Conservation (phyloP, 2,113 vertebrate genomes). For the Oncorhynchus keta region DNA sequence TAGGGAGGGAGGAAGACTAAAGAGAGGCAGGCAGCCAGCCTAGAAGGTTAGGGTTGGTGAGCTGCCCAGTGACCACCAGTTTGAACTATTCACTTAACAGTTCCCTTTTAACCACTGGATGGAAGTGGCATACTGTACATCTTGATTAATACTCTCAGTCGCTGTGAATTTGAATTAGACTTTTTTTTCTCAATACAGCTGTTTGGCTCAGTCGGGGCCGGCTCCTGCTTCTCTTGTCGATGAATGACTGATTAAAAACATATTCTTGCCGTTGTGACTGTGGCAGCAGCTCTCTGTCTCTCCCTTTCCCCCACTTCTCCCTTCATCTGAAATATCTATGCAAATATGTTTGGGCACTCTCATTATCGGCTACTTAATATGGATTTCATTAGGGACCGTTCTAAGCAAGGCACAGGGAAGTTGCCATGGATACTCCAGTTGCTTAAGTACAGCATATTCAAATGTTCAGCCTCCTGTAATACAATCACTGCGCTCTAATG, state of each 20-base stretch:
- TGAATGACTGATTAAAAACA: background rate
- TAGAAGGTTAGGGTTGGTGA: background rate
- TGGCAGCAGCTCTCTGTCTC: constrained; percentile 5
- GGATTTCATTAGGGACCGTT: constrained; percentile 76
- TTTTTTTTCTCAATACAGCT: too few relatives aligned
- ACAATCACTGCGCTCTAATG: constrained; percentile 73
- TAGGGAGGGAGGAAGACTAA: background rate
- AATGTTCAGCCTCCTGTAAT: constrained; percentile 72
- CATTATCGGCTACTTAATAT: constrained; percentile 78
- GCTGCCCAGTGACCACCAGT: background rate
- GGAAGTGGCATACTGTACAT: too few relatives aligned
- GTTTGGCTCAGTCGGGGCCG: background rate
- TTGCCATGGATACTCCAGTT: constrained; percentile 78
- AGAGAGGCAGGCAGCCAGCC: background rate
- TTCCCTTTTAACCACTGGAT: background rate
- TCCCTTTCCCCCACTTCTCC: constrained; percentile 12
- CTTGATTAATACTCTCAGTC: too few relatives aligned
- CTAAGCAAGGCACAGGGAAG: constrained; percentile 66
- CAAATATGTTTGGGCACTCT: constrained; percentile 77
- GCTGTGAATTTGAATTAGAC: too few relatives aligned
- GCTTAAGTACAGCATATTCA: constrained; percentile 76
- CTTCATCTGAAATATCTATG: constrained; percentile 65
- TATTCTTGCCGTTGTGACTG: background rate
- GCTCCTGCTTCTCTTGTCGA: background rate
- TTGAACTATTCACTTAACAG: background rate